phyloP scores from a whole-genome alignment of 2,797 vertebrate genomes.

The Glyptemys insculpta region DNA sequence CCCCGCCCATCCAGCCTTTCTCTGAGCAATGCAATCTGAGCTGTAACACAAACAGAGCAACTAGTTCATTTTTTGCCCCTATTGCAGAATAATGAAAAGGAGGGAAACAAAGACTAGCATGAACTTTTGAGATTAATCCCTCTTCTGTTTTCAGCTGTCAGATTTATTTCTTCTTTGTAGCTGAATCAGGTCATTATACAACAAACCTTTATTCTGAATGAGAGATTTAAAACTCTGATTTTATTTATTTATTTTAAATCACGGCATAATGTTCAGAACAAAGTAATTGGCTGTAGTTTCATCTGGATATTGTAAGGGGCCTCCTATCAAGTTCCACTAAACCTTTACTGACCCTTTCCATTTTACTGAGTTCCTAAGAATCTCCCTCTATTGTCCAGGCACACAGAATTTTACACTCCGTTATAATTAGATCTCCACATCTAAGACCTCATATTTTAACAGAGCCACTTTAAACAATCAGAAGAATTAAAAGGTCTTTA shows the following conservation, averaged over 20 bases:
- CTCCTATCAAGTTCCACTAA: constrained; percentile 81
- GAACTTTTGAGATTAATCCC: constrained; percentile 85
- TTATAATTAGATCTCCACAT: constrained; percentile 74
- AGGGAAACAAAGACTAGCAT: constrained; percentile 80
- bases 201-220: constrained; percentile 82
- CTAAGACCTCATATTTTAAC: constrained; percentile 71
- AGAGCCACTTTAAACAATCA: constrained; percentile 75
- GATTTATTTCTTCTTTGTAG: constrained; percentile 79
- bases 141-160: constrained; percentile 82
- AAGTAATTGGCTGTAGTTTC: constrained; percentile 78
- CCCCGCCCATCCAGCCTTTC: constrained; percentile 49
- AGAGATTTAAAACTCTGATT: constrained; percentile 80
- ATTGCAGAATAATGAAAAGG: constrained; percentile 77
- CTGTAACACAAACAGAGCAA: constrained; percentile 81
- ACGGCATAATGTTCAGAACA: constrained; percentile 69
- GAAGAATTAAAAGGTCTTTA: constrained; percentile 79
- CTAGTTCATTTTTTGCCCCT: constrained; percentile 71
- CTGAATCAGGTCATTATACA: constrained; percentile 83
- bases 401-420: constrained; percentile 64
- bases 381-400: constrained; percentile 51
- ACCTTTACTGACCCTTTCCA: constrained; percentile 74
- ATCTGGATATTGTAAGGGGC: constrained; percentile 67
- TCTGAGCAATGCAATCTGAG: constrained; percentile 80
- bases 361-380: constrained; percentile 68
- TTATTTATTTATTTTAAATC: constrained; percentile 67